Evolutionary conservation across 2,113 vertebrate species (phyloP).

Genomic region (Limanda limanda): DNA sequence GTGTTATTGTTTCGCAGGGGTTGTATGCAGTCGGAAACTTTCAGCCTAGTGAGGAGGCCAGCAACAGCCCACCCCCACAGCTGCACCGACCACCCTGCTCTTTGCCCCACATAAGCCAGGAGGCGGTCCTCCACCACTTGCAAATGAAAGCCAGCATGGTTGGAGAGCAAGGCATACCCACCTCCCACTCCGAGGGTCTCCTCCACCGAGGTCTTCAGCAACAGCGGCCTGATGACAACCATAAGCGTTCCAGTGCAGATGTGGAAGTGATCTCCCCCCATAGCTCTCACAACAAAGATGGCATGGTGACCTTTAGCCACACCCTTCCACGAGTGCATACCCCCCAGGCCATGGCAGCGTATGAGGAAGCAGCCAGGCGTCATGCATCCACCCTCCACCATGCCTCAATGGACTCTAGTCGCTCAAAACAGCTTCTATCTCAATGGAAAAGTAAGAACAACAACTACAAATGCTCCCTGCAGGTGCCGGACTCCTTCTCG

Average conservation of each 20-base stretch:
- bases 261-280: slow-evolving; percentile 60
- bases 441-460: slow-evolving; percentile 98
- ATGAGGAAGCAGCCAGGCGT: slow-evolving; percentile 89
- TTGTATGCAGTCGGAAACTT: slow-evolving; percentile 97
- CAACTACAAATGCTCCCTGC: slow-evolving; percentile 88
- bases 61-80: slow-evolving; percentile 61
- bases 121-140: slow-evolving; percentile 86
- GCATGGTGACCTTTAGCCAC: slow-evolving; percentile 94
- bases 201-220: slow-evolving; percentile 90
- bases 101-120: slow-evolving; percentile 90
- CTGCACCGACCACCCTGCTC: slow-evolving; percentile 85
- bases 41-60: slow-evolving; percentile 88
- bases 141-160: slow-evolving; percentile 87
- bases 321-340: slow-evolving; percentile 95
- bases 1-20: slow-evolving; percentile 82
- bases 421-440: slow-evolving; percentile 95
- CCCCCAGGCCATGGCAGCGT: slow-evolving; percentile 80
- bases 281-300: slow-evolving; percentile 61
- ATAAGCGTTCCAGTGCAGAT: slow-evolving; percentile 84
- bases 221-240: slow-evolving; percentile 85
- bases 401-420: slow-evolving; percentile 92
- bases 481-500: slow-evolving; percentile 67
- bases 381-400: slow-evolving; percentile 90
- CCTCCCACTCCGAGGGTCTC: slow-evolving; percentile 87
- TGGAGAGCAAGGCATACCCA: slow-evolving; percentile 74